Percentiles rank a stretch among this genome's conserved stretches.
Conservation (phyloP, 2,888 invertebrate genomes). For the Hyposoter dolosus region DNA sequence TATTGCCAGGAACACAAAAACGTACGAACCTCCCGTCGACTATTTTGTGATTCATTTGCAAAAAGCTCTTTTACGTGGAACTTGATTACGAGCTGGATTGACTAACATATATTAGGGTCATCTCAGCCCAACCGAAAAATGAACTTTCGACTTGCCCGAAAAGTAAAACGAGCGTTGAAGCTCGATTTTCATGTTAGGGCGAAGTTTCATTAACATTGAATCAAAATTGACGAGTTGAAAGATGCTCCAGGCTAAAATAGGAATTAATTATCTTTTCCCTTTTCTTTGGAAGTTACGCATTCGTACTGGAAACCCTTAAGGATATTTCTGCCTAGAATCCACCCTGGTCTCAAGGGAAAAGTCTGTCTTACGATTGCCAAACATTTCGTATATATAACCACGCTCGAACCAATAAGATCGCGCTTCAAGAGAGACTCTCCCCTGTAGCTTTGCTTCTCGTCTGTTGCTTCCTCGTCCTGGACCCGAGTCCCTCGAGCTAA, state of each 20-base stretch:
- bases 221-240: conserved; percentile 21
- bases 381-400: conserved; percentile 54
- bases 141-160: neutral
- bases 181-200: neutral
- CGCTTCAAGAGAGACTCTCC: conserved; percentile 71
- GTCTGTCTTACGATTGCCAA: conserved; percentile 58
- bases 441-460: conserved; percentile 60
- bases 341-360: conserved; percentile 61
- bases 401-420: conserved; percentile 78
- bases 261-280: conserved; percentile 67
- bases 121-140: neutral
- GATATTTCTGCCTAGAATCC: conserved; percentile 49
- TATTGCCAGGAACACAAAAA: no score
- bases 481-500: conserved; percentile 59
- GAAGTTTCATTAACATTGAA: conserved; percentile 30
- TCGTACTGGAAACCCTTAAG: conserved; percentile 50
- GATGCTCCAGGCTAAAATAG: conserved; percentile 38
- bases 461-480: conserved; percentile 38
- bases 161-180: neutral
- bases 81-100: neutral
- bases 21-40: no score
- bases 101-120: neutral
- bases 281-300: conserved; percentile 44
- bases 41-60: no score
- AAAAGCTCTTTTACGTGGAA: neutral